A percentile compares a stretch with the other conserved stretches of the same genome.
Conservation (phyloP, 2,888 invertebrate genomes). For the Gortyna flavago region DNA sequence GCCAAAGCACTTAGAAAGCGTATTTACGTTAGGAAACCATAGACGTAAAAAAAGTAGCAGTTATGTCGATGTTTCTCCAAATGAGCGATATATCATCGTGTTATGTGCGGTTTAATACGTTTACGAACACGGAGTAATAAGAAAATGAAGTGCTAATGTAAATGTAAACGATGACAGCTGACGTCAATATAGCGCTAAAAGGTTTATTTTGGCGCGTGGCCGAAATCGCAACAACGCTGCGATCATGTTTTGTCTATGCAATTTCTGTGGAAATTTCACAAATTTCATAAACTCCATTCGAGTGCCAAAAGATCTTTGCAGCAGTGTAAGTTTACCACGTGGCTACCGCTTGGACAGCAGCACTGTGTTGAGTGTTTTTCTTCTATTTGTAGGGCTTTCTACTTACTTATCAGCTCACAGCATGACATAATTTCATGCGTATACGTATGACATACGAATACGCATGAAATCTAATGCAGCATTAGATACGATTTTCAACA, state of each 20-base stretch:
- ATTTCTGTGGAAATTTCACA: not conserved
- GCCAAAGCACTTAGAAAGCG: too few species aligned
- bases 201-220: not conserved
- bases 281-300: not conserved
- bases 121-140: not conserved
- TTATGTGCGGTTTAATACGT: constrained; percentile 4
- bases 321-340: not conserved
- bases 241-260: not conserved
- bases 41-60: too few species aligned
- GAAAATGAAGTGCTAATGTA: constrained; percentile 1
- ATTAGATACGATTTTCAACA: not conserved
- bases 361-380: not conserved
- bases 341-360: not conserved
- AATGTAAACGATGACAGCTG: not conserved
- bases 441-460: too few species aligned
- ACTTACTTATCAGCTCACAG: not conserved
- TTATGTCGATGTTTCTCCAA: too few species aligned
- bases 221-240: not conserved
- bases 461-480: too few species aligned
- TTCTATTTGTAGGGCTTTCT: not conserved
- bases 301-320: not conserved
- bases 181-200: not conserved
- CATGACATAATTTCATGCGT: not conserved
- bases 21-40: too few species aligned
- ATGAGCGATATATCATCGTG: not conserved